A percentile compares a stretch with the other conserved stretches of the same genome.
Evolutionary conservation across 2,797 vertebrate species (phyloP).

Genomic region (Triplophysa yarkandensis): DNA sequence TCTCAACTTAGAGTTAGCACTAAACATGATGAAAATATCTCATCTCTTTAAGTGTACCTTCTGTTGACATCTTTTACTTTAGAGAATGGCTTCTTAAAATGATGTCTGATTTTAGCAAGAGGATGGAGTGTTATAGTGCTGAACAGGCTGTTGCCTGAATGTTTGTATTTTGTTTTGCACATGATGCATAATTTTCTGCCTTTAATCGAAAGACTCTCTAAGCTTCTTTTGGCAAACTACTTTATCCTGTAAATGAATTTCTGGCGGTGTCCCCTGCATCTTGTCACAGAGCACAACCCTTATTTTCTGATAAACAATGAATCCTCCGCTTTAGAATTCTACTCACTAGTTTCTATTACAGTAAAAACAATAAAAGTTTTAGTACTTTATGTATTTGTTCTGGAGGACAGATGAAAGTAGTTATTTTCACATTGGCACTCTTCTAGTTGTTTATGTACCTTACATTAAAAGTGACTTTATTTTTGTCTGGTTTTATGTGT

Average conservation of each 20-base stretch:
- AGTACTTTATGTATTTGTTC: slow-evolving; percentile 11
- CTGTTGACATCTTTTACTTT: slow-evolving; percentile 2
- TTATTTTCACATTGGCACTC: slow-evolving; percentile 2
- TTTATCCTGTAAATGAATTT: slow-evolving; percentile 33
- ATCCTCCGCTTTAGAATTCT: slow-evolving; percentile 16
- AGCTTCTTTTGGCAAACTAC: slow-evolving; percentile 10
- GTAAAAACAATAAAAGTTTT: background rate
- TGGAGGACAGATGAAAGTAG: background rate
- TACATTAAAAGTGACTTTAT: slow-evolving; percentile 5
- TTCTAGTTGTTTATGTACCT: slow-evolving; percentile 24
- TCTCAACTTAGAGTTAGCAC: slow-evolving; percentile 1
- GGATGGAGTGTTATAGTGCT: background rate
- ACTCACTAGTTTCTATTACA: slow-evolving; percentile 9
- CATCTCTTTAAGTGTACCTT: slow-evolving; percentile 3
- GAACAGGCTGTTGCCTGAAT: background rate
- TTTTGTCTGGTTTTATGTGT: background rate
- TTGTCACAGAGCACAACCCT: background rate
- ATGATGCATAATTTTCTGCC: slow-evolving; percentile 9
- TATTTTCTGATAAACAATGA: slow-evolving; percentile 8
- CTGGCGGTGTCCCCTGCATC: slow-evolving; percentile 6
- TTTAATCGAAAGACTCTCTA: slow-evolving; percentile 19
- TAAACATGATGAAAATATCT: background rate
- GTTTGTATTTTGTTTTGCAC: slow-evolving; percentile 10
- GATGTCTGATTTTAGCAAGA: background rate
- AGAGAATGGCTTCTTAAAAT: background rate